phyloP scores from a whole-genome alignment of 2,888 invertebrate species.

The Nasonia oneida region DNA sequence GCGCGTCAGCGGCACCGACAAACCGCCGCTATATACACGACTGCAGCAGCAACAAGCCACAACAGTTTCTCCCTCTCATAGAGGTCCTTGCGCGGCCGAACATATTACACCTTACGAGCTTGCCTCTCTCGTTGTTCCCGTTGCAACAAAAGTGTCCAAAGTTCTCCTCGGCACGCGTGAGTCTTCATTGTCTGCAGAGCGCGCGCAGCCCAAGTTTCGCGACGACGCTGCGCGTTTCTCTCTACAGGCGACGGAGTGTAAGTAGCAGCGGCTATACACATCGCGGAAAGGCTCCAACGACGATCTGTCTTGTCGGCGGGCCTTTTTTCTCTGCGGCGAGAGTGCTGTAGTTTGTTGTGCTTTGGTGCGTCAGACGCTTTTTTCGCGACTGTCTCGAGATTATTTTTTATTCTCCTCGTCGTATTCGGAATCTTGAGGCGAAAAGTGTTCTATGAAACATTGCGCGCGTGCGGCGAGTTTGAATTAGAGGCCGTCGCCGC shows the following conservation, averaged over 20 bases:
- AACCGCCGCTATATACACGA: neutral
- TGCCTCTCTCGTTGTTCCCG: neutral
- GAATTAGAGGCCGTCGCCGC: neutral
- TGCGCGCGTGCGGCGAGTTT: too few species aligned
- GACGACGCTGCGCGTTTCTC: neutral
- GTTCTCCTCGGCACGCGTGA: neutral
- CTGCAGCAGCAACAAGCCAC: neutral
- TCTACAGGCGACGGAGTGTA: conserved; percentile 20
- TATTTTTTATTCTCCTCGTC: neutral
- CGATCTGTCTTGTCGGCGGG: conserved; percentile 2
- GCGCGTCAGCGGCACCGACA: conserved; percentile 5
- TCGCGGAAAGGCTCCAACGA: neutral
- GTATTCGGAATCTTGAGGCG: too few species aligned
- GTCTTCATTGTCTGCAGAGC: neutral
- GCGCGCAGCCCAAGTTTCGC: neutral
- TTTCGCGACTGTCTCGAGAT: neutral
- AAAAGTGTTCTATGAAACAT: too few species aligned
- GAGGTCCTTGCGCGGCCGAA: neutral
- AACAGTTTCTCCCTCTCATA: neutral
- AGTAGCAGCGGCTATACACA: neutral
- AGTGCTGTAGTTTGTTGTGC: neutral
- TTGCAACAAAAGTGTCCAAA: conserved; percentile 41
- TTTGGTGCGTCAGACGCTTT: neutral
- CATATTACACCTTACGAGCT: conserved; percentile 12
- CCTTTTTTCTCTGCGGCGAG: neutral